Percentiles rank a stretch among this genome's conserved stretches.
Evolutionary conservation across 1,140 invertebrate genomes (phyloP).

Genomic region (Drosophila persimilis): DNA sequence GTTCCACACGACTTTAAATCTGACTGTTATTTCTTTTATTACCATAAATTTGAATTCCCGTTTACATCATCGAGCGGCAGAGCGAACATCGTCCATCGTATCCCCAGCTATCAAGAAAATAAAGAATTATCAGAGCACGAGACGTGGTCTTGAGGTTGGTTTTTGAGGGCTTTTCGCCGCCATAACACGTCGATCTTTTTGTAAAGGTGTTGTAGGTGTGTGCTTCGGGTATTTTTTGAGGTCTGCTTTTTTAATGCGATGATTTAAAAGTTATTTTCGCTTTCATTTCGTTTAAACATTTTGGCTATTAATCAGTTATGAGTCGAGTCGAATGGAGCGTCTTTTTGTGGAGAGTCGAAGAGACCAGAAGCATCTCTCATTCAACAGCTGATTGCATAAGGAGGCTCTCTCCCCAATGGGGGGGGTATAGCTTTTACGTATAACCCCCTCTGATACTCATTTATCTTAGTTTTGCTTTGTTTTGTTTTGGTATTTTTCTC

Average conservation of each 20-base stretch:
- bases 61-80: slow-evolving; percentile 55
- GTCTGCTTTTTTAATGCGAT: slow-evolving; percentile 51
- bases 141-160: neutral
- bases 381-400: slow-evolving; percentile 40
- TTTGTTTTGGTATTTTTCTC: too few species aligned
- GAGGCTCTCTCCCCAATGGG: neutral
- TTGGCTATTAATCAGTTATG: slow-evolving; percentile 66
- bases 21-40: slow-evolving; percentile 37
- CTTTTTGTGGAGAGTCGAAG: slow-evolving; percentile 7
- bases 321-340: slow-evolving; percentile 27
- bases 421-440: neutral
- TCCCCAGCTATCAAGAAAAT: slow-evolving; percentile 26
- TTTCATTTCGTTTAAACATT: slow-evolving; percentile 61
- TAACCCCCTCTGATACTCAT: slow-evolving; percentile 22
- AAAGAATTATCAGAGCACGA: slow-evolving; percentile 43
- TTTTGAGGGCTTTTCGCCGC: slow-evolving; percentile 45
- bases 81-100: slow-evolving; percentile 5
- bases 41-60: slow-evolving; percentile 67
- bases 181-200: slow-evolving; percentile 35
- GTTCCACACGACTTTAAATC: slow-evolving; percentile 53
- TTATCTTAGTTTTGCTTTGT: slow-evolving; percentile 42
- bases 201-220: neutral
- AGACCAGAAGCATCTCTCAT: slow-evolving; percentile 39
- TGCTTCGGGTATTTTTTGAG: too few species aligned
- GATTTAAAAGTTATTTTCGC: slow-evolving; percentile 63